Conservation (phyloP, 2,797 vertebrate species). For the Sciurus carolinensis region DNA sequence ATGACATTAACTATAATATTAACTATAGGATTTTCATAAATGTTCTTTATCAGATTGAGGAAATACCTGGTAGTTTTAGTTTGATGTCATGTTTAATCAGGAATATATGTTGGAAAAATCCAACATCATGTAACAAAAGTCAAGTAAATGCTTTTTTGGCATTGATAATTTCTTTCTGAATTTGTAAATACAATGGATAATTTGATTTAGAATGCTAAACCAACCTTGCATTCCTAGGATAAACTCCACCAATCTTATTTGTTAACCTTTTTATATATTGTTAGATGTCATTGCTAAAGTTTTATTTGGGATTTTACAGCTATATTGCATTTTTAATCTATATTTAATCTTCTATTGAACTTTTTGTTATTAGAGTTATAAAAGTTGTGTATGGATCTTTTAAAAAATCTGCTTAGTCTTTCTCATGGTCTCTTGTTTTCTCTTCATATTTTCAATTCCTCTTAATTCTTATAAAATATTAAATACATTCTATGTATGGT, state of each 20-base stretch:
- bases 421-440: slow-evolving; percentile 3
- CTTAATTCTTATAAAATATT: not conserved
- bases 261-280: not conserved
- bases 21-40: not conserved
- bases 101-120: not conserved
- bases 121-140: too few relatives aligned
- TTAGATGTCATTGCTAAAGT: not conserved
- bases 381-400: not conserved
- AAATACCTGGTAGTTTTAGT: not conserved
- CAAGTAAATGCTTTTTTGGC: not conserved
- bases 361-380: not conserved
- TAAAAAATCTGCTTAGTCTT: not conserved
- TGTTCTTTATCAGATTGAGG: not conserved
- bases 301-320: not conserved
- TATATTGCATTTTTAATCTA: not conserved
- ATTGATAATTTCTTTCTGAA: not conserved
- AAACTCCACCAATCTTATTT: not conserved
- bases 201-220: slow-evolving; percentile 20
- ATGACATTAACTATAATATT: not conserved
- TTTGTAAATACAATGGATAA: not conserved
- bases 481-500: not conserved
- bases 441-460: not conserved
- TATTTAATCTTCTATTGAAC: too few relatives aligned
- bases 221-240: not conserved
- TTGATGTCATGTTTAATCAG: not conserved